Conservation (phyloP, 2,113 vertebrate species). For the Pygoscelis antarcticus region DNA sequence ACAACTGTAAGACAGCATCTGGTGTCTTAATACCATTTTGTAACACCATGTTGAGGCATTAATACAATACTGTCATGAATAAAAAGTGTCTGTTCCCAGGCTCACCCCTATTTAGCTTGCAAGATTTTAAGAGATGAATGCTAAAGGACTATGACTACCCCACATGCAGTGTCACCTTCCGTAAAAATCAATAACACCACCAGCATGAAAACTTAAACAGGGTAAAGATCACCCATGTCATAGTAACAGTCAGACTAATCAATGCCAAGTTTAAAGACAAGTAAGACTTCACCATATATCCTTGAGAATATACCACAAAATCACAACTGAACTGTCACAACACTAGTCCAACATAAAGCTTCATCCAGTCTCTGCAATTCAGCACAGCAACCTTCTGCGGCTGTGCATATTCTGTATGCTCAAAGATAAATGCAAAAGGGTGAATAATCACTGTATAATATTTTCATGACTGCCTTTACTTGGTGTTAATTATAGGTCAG, state of each 20-base stretch:
- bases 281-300: background rate
- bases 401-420: background rate
- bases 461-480: background rate
- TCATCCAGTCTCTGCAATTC: background rate
- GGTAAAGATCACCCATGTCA: background rate
- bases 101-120: background rate
- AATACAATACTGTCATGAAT: background rate
- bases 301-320: background rate
- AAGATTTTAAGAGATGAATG: background rate
- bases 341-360: background rate
- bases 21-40: background rate
- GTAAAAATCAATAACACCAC: background rate
- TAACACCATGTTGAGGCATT: background rate
- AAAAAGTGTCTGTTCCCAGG: background rate
- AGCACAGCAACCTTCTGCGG: background rate
- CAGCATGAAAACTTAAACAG: background rate
- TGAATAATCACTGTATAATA: background rate
- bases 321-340: background rate
- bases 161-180: background rate
- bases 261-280: background rate
- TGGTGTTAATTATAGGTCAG: background rate
- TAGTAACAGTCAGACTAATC: background rate
- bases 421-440: background rate
- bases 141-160: background rate
- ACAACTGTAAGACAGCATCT: background rate